Conservation (phyloP, 2,113 vertebrate species). For the Scatophagus argus region DNA sequence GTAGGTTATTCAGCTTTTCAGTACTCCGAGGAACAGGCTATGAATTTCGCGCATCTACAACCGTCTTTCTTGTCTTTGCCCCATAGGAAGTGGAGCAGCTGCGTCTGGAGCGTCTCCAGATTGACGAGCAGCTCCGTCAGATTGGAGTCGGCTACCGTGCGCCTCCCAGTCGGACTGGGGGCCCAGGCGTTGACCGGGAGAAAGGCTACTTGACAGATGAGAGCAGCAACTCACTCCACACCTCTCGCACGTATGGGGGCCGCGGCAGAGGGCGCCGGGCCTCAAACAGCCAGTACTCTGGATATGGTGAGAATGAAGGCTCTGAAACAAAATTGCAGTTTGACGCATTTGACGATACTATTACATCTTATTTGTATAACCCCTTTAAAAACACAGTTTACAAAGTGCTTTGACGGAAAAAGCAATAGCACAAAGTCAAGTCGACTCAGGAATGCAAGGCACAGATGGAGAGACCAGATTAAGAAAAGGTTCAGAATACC, state of each 20-base stretch:
- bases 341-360: background rate
- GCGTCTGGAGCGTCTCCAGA: conserved; percentile 90
- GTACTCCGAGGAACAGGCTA: background rate
- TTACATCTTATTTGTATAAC: too few species aligned
- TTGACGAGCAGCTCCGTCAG: conserved; percentile 93
- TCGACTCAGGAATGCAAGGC: too few species aligned
- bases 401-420: too few species aligned
- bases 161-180: conserved; percentile 73
- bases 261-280: conserved; percentile 86
- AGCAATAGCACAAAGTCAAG: too few species aligned
- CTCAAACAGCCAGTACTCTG: conserved; percentile 85
- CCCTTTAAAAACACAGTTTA: too few species aligned
- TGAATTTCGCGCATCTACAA: background rate
- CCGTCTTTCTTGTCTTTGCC: background rate
- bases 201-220: conserved; percentile 89
- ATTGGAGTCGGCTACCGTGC: conserved; percentile 90
- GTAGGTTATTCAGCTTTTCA: too few species aligned
- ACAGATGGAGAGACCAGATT: too few species aligned
- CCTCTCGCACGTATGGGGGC: conserved; percentile 88
- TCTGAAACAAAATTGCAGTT: background rate
- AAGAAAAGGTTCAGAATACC: too few species aligned
- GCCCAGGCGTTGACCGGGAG: conserved; percentile 78
- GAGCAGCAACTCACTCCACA: conserved; percentile 88
- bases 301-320: conserved; percentile 84
- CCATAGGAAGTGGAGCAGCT: conserved; percentile 92